Base-by-base conservation (phyloP, 2,797 vertebrate species). In the Ciconia nigra region DNA sequence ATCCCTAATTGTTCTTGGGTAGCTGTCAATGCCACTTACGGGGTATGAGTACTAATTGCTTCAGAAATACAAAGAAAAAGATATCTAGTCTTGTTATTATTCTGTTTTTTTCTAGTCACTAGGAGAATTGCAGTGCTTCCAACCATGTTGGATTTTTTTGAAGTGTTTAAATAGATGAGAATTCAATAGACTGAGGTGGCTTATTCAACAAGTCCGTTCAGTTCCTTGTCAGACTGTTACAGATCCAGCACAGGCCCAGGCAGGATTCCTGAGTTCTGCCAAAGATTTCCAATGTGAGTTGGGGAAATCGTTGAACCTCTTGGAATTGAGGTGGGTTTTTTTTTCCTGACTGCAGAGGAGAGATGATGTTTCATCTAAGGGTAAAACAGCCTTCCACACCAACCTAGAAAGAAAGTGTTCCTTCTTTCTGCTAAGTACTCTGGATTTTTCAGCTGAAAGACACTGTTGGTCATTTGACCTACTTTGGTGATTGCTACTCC, bases 1-100 rank as follows among this genome's bases (percentile, higher is more conserved):
- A 62, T 87, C 81, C 46, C 83, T 93, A 78, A 92, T 94, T 93
- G 96, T 95, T 85, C 90, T 77, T 94, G 92, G 87, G 89, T 95
- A 86, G 92, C 88, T 95, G 92, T 96, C 92, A 80, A 69, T 87
- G 86, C 92, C 67, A 61, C 85, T 90, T 97, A 51, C 10, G 5
- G 78, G 61, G 49, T 86, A n/a, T 72, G 93, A 92, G 82, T 93
- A 58, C 92, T 93, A 89, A 97, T 94, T 89, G 66, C 69, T 93
- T 78, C 79, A 91, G 90, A 85, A 95, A 90, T 72, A 90, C 74
- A 89, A 95, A 93, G 90, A 74, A 96, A 77, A n/a, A 74, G 41
- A 81, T 94, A 87, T 57, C 87, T 93, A 79, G 59, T 94, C 74
- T 80, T 78, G 54, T 81, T 89, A n/a, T 90, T 92, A 87, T 61